phyloP scores from a whole-genome alignment of 2,888 invertebrate genomes.

The Apamea monoglypha region DNA sequence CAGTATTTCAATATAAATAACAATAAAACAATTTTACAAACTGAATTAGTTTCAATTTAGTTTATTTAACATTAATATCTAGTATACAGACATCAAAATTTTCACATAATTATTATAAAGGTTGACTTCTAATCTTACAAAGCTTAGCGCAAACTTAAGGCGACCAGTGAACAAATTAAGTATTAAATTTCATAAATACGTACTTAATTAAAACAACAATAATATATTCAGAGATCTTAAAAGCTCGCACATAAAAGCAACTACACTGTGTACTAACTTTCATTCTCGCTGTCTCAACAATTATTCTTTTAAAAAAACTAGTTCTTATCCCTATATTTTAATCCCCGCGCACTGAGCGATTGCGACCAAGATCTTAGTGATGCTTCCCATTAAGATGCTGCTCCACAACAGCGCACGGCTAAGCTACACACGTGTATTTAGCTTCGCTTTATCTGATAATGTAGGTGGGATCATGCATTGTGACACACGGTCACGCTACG shows the following conservation, averaged over 20 bases:
- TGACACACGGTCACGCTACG: too few relatives aligned
- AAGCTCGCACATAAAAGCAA: conserved; percentile 9
- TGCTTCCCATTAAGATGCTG: neutral
- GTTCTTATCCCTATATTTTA: neutral
- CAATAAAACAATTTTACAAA: conserved; percentile 58
- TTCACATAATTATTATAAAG: conserved; percentile 49
- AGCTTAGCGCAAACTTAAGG: conserved; percentile 10
- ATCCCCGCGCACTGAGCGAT: neutral
- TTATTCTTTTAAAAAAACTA: neutral
- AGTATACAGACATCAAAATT: conserved; percentile 37
- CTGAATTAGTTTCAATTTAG: conserved; percentile 49
- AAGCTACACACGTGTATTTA: neutral
- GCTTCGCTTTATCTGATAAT: neutral
- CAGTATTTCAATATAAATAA: conserved; percentile 59
- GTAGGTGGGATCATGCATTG: neutral
- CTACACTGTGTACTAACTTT: conserved; percentile 1
- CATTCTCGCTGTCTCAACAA: neutral
- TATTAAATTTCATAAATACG: conserved; percentile 22
- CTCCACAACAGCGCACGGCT: neutral
- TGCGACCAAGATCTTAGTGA: neutral
- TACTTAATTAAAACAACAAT: neutral
- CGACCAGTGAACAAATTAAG: conserved; percentile 28
- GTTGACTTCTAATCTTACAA: conserved; percentile 42
- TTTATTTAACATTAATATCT: conserved; percentile 49
- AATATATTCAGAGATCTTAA: conserved; percentile 41